Conservation (phyloP, 2,113 vertebrate genomes). For the Petroica traversi region DNA sequence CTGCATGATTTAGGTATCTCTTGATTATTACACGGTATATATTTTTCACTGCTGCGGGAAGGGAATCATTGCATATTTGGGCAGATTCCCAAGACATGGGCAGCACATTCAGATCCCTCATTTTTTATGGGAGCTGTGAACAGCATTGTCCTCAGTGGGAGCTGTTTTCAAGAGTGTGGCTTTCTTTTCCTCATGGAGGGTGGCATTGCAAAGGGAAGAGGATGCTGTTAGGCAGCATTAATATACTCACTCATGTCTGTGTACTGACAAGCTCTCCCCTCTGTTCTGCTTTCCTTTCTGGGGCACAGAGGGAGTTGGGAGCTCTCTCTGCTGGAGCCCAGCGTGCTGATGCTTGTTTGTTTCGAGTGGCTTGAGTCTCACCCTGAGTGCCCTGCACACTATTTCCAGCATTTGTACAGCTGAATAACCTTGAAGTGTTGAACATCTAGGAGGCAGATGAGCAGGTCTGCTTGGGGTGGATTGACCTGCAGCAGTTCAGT, state of each 20-base stretch:
- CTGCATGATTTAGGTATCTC: constrained; percentile 30
- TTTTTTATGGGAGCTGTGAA: background rate
- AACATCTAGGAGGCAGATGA: constrained; percentile 28
- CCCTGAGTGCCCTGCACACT: background rate
- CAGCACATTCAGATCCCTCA: background rate
- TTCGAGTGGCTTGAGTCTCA: constrained; percentile 18
- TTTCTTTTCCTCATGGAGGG: background rate
- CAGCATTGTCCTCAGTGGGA: background rate
- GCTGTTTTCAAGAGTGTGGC: background rate
- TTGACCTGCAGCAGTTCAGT: background rate
- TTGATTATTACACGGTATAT: background rate
- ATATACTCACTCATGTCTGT: background rate
- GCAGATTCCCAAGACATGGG: background rate
- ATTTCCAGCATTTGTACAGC: constrained; percentile 28
- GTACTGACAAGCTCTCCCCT: background rate
- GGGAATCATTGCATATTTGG: background rate
- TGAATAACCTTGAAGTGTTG: constrained; percentile 25
- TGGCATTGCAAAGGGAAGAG: background rate
- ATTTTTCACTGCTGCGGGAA: background rate
- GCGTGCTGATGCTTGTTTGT: constrained; percentile 1
- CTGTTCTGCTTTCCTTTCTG: background rate
- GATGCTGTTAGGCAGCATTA: background rate
- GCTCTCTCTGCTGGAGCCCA: background rate
- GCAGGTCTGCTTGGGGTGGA: constrained; percentile 32
- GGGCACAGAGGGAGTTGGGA: background rate